Conservation (phyloP, 2,113 vertebrate genomes). For the Archocentrus centrarchus region DNA sequence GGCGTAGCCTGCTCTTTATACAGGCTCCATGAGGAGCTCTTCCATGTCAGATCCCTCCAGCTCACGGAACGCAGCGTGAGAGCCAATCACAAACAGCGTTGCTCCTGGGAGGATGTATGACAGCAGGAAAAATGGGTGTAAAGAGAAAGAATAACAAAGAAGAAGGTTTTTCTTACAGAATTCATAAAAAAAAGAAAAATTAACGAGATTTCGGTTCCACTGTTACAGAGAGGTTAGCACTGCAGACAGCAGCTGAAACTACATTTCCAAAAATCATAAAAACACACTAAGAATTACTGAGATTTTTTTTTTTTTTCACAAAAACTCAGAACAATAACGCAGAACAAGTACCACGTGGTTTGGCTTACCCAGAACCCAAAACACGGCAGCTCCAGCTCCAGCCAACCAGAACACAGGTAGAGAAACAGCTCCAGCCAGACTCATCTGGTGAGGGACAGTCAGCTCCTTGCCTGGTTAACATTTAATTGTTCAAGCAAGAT, state of each 20-base stretch:
- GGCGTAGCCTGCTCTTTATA: constrained; percentile 66
- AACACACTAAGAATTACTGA: neutral
- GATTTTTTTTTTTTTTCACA: neutral
- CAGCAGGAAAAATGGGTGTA: constrained; percentile 13
- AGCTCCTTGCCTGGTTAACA: constrained; percentile 85
- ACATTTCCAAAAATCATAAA: neutral
- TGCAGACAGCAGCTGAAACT: neutral
- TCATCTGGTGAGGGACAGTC: constrained; percentile 86
- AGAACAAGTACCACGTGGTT: neutral
- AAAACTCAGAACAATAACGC: neutral
- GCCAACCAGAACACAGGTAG: constrained; percentile 95
- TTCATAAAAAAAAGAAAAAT: neutral
- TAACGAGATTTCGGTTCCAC: neutral
- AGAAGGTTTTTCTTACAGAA: neutral
- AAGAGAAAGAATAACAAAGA: neutral
- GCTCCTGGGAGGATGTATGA: constrained; percentile 80
- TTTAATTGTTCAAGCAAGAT: too few relatives aligned
- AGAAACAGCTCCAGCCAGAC: constrained; percentile 86
- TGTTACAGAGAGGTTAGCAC: neutral
- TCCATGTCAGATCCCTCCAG: constrained; percentile 84
- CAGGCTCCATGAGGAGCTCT: constrained; percentile 88
- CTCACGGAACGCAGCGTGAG: constrained; percentile 89
- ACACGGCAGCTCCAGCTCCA: constrained; percentile 89
- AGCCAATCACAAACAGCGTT: constrained; percentile 89
- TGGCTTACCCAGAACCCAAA: constrained; percentile 92